Conservation (phyloP, 2,113 vertebrate genomes). For the Onychorhynchus coronatus region DNA sequence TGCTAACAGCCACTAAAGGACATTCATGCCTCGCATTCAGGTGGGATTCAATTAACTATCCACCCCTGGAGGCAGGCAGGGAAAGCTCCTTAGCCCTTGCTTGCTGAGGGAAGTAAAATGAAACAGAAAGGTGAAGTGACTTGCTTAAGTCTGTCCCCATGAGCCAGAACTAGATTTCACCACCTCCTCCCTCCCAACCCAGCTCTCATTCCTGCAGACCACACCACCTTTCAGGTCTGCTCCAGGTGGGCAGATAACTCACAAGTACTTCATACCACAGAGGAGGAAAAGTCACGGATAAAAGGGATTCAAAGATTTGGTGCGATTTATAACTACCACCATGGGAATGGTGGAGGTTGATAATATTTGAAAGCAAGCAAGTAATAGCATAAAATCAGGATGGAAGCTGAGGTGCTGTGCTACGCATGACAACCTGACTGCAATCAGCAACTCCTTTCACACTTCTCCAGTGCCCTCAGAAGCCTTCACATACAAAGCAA, state of each 20-base stretch:
- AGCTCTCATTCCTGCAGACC: not conserved
- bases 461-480: not conserved
- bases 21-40: not conserved
- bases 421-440: not conserved
- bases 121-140: not conserved
- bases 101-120: not conserved
- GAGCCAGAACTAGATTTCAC: not conserved
- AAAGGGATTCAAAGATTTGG: constrained; percentile 11
- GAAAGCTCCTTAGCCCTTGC: not conserved
- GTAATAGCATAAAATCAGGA: not conserved
- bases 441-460: not conserved
- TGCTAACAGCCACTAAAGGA: not conserved
- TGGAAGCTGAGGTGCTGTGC: not conserved
- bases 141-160: not conserved
- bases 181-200: not conserved
- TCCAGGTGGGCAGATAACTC: not conserved
- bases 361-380: not conserved
- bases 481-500: not conserved
- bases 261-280: not conserved
- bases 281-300: not conserved
- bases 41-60: not conserved
- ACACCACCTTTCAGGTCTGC: not conserved
- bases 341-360: not conserved
- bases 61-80: not conserved
- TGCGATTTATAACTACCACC: not conserved